Evolutionary conservation across 2,113 vertebrate genomes (phyloP).

Genomic region (Cyprinus carpio): DNA sequence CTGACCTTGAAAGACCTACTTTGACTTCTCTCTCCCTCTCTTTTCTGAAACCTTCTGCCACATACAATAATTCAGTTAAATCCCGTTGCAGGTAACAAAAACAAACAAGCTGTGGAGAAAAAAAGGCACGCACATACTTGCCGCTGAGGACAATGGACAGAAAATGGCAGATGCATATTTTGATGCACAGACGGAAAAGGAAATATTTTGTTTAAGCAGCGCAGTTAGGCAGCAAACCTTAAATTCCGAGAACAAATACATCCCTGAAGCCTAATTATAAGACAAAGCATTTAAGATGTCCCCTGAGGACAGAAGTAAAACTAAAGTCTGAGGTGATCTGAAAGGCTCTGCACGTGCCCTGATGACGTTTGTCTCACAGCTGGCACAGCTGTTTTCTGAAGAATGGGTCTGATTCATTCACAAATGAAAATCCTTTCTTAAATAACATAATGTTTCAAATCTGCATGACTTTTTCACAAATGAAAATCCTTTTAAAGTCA

Average conservation of each 20-base stretch:
- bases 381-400: constrained; percentile 48
- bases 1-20: constrained; percentile 83
- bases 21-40: constrained; percentile 64
- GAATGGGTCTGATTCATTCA: constrained; percentile 1
- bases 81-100: constrained; percentile 60
- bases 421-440: neutral
- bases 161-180: constrained; percentile 70
- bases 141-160: constrained; percentile 68
- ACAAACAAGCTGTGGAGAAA: constrained; percentile 59
- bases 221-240: constrained; percentile 69
- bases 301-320: constrained; percentile 62
- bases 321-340: constrained; percentile 13
- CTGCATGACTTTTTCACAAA: neutral
- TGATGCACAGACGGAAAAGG: constrained; percentile 66
- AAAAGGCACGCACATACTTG: constrained; percentile 49
- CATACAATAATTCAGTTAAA: constrained; percentile 66
- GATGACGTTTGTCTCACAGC: constrained; percentile 62
- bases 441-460: neutral
- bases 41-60: constrained; percentile 64
- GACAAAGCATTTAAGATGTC: constrained; percentile 71
- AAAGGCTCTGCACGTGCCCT: neutral
- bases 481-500: too few relatives aligned
- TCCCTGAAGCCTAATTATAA: constrained; percentile 68
- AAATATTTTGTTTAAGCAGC: constrained; percentile 70
- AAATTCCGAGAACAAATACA: constrained; percentile 70